Base-by-base conservation (phyloP, 1,140 invertebrate genomes). In the Eueides isabella region DNA sequence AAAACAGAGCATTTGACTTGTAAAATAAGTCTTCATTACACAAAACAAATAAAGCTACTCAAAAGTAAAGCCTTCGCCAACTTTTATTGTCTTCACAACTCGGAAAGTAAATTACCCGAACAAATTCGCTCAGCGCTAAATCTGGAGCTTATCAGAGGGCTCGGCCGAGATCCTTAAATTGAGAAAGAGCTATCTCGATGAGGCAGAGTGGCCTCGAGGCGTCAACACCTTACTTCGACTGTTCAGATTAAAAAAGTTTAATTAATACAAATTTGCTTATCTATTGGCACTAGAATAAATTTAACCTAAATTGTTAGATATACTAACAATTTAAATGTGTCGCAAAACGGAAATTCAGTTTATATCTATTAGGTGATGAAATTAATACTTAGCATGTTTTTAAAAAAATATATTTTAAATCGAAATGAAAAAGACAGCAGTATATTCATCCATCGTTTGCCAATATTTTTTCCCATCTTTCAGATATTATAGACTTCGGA, bases 11-110 rank as follows among this genome's bases (percentile, higher is more conserved):
- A 80, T 79, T 84, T 79, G 72, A 80, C 80, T 84, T 83, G 82
- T 82, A 80, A 85, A 85, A 89, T 87, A 85, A 81, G 80, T 90
- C 82, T 89, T 88, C 82, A 84, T 88, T 87, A 85, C 80, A 86
- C 81, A 83, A 88, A 86, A 87, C 83, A 86, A 87, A 87, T 85
- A 84, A 88, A 83, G 78, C 83, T 62, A 62, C 26, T 62, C 26
- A 62, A 62, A 62, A 62, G 61, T 62, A 62, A 62, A 77, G 78
- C 78, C 79, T 61, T 65, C 80, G 80, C 81, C 79, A 89, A 91
- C 76, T 91, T 89, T 91, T 91, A 91, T 89, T 91, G 86, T 91
- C 86, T 90, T 90, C 84, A 81, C 85, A 91, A 90, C 88, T 90
- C 85, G 80, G 85, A 85, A 87, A 90, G 89, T 89, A 90, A 91